Evolutionary conservation across 2,888 invertebrate species (phyloP).

Genomic region (Drosophila bunnanda): DNA sequence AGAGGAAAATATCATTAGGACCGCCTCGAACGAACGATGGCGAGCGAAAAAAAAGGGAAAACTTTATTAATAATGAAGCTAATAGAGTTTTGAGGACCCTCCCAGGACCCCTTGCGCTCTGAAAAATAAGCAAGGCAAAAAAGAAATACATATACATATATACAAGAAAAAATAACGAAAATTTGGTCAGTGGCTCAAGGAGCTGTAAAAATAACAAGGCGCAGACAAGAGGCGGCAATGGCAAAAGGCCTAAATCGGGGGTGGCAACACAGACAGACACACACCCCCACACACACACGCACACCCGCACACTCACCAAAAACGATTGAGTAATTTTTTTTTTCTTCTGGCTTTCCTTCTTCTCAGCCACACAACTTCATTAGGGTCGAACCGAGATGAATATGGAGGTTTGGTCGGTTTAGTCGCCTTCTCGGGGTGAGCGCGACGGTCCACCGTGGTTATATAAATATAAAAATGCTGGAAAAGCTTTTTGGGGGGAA

Average conservation of each 20-base stretch:
- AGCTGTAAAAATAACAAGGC: slow-evolving; percentile 71
- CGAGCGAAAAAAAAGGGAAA: slow-evolving; percentile 17
- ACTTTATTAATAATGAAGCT: slow-evolving; percentile 46
- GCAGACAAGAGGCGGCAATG: slow-evolving; percentile 72
- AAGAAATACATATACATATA: background rate
- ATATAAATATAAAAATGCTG: slow-evolving; percentile 41
- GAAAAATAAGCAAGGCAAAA: slow-evolving; percentile 15
- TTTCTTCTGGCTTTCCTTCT: slow-evolving; percentile 3
- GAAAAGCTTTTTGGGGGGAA: slow-evolving; percentile 7
- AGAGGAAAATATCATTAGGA: slow-evolving; percentile 38
- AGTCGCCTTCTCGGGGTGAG: slow-evolving; percentile 1
- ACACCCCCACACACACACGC: slow-evolving; percentile 10
- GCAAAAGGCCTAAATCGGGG: slow-evolving; percentile 65
- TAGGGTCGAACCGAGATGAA: slow-evolving; percentile 53
- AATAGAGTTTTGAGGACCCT: slow-evolving; percentile 44
- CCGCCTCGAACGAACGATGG: slow-evolving; percentile 11
- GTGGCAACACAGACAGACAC: slow-evolving; percentile 53
- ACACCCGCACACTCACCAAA: slow-evolving; percentile 31
- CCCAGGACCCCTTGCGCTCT: slow-evolving; percentile 1
- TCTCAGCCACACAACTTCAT: slow-evolving; percentile 69
- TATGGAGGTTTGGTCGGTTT: slow-evolving; percentile 7
- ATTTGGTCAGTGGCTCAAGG: slow-evolving; percentile 53
- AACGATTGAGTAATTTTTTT: slow-evolving; percentile 75
- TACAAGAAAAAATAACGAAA: slow-evolving; percentile 22
- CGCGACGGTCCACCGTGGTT: slow-evolving; percentile 10